Percentiles rank a stretch among this genome's conserved stretches.
phyloP scores from a whole-genome alignment of 2,113 vertebrate species.

The Dissostichus mawsoni region DNA sequence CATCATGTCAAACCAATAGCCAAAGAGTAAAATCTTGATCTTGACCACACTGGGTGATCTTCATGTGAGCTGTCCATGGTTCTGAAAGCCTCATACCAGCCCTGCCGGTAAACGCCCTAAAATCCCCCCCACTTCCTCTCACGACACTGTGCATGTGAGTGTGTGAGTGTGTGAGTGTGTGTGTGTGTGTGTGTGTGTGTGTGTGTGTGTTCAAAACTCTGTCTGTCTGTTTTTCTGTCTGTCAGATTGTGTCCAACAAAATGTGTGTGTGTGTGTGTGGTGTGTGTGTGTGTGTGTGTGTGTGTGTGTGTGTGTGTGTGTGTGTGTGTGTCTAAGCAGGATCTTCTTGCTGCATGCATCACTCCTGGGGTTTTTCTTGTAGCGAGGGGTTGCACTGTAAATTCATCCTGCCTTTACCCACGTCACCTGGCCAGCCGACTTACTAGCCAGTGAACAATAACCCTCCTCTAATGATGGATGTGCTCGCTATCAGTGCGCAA shows the following conservation, averaged over 20 bases:
- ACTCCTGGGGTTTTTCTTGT: slow-evolving; percentile 57
- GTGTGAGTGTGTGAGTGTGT: slow-evolving; percentile 34
- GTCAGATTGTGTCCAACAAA: slow-evolving; percentile 18
- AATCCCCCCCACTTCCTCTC: slow-evolving; percentile 49
- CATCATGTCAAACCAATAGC: slow-evolving; percentile 19
- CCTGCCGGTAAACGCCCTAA: slow-evolving; percentile 84
- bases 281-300: slow-evolving; percentile 9
- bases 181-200: slow-evolving; percentile 12
- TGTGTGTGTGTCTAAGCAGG: slow-evolving; percentile 15
- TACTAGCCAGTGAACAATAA: slow-evolving; percentile 37
- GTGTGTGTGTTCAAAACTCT: slow-evolving; percentile 1
- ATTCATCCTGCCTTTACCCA: slow-evolving; percentile 56
- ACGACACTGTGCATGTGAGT: slow-evolving; percentile 67
- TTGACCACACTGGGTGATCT: slow-evolving; percentile 45
- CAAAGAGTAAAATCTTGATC: slow-evolving; percentile 1
- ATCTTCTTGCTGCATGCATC: slow-evolving; percentile 41
- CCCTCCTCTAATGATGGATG: slow-evolving; percentile 12
- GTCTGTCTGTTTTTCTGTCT: slow-evolving; percentile 23
- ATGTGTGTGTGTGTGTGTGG: slow-evolving; percentile 1
- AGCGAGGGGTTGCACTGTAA: slow-evolving; percentile 56
- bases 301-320: slow-evolving; percentile 6
- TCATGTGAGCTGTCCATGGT: slow-evolving; percentile 84
- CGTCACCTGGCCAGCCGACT: slow-evolving; percentile 63
- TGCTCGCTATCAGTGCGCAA: slow-evolving; percentile 2
- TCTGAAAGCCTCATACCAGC: slow-evolving; percentile 77